These are phyloP conservation scores for Dasyurus viverrinus DNA, from an alignment of 2,113 vertebrate species.

Conservation along the genomic window DNA sequence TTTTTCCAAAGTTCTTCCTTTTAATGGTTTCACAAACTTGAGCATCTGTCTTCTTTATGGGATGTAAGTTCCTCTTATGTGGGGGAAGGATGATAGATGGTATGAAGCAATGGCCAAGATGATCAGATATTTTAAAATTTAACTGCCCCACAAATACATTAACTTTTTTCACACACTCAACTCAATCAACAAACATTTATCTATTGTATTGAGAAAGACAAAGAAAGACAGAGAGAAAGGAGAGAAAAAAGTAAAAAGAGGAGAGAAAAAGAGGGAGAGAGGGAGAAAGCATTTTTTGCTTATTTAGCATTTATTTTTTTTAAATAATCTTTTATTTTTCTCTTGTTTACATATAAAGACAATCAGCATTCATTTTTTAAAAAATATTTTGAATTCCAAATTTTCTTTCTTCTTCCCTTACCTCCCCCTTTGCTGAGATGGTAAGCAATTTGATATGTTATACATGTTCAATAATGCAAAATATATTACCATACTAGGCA, in stretches of 20 bases:
- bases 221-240: neutral
- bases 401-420: too few relatives aligned
- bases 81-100: neutral
- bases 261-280: neutral
- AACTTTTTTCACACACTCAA: neutral
- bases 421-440: too few relatives aligned
- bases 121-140: neutral
- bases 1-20: slow-evolving; percentile 33
- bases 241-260: neutral
- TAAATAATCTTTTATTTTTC: too few relatives aligned
- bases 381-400: too few relatives aligned
- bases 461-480: too few relatives aligned
- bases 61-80: neutral
- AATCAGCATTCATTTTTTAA: too few relatives aligned
- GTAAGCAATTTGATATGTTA: too few relatives aligned
- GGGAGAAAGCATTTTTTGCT: too few relatives aligned
- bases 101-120: neutral
- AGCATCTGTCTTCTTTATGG: neutral
- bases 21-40: neutral
- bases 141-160: neutral
- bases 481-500: too few relatives aligned
- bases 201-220: neutral
- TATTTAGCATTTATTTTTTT: too few relatives aligned
- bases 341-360: too few relatives aligned
- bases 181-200: neutral